phyloP scores from a whole-genome alignment of 2,797 vertebrate genomes.

The Rhinatrema bivittatum region DNA sequence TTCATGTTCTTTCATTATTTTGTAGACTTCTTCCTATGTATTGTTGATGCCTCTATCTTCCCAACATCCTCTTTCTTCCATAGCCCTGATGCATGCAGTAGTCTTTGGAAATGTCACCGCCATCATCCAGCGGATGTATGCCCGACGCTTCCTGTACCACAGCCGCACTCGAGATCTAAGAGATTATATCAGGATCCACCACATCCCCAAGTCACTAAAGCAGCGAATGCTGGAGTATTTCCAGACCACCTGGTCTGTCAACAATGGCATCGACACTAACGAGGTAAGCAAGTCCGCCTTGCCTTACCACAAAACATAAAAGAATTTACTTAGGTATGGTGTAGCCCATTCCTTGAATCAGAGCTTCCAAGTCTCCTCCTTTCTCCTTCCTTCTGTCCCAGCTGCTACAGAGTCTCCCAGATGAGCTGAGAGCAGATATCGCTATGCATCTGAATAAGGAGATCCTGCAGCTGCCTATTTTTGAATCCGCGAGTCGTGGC shows the following conservation, averaged over 20 bases:
- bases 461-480: slow-evolving; percentile 49
- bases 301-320: too few species aligned
- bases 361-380: too few species aligned
- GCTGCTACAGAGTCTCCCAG: slow-evolving; percentile 51
- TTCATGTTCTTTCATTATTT: too few species aligned
- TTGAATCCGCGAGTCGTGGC: slow-evolving; percentile 42
- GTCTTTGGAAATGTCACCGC: slow-evolving; percentile 91
- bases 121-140: slow-evolving; percentile 92
- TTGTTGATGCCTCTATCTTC: neutral
- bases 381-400: neutral
- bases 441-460: slow-evolving; percentile 58
- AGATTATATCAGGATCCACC: slow-evolving; percentile 84
- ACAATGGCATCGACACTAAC: slow-evolving; percentile 84
- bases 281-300: slow-evolving; percentile 55
- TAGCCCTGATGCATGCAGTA: slow-evolving; percentile 87
- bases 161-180: slow-evolving; percentile 84
- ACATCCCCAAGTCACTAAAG: slow-evolving; percentile 77
- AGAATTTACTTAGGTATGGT: too few species aligned
- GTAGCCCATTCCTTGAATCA: too few species aligned
- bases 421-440: slow-evolving; percentile 53
- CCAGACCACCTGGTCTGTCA: slow-evolving; percentile 86
- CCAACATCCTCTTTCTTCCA: neutral
- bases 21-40: too few species aligned
- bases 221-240: slow-evolving; percentile 89
- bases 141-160: slow-evolving; percentile 84